These are phyloP conservation scores for Oophaga sylvatica DNA, from an alignment of 2,797 vertebrate species.

Conservation along the genomic window DNA sequence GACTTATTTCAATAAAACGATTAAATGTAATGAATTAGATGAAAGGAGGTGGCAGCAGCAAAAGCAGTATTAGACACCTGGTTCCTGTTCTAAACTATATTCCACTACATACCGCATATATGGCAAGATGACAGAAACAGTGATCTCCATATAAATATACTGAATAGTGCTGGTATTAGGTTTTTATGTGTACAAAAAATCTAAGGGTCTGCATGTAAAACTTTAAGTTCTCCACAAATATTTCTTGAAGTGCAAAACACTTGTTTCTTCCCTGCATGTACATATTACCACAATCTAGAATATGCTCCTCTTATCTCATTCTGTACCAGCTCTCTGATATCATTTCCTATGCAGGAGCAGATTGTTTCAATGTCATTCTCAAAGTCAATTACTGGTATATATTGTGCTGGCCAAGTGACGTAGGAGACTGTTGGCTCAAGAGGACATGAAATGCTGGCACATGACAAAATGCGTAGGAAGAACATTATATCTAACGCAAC, in stretches of 20 bases:
- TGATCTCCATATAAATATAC: not conserved
- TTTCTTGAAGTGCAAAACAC: not conserved
- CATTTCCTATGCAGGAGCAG: conserved; percentile 4
- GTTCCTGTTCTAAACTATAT: not conserved
- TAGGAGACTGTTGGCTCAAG: not conserved
- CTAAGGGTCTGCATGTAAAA: not conserved
- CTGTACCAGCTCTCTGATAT: conserved; percentile 8
- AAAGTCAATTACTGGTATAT: conserved; percentile 36
- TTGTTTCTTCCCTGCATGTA: not conserved
- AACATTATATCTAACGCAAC: not conserved
- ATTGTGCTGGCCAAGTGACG: conserved; percentile 1
- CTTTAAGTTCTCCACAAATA: not conserved
- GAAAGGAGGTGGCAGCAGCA: not conserved
- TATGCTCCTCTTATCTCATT: conserved; percentile 12
- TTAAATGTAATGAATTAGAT: not conserved
- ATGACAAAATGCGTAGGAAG: not conserved
- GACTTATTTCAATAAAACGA: too few relatives aligned
- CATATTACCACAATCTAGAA: not conserved
- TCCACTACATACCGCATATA: too few relatives aligned
- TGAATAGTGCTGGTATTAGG: too few relatives aligned
- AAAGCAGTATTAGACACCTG: not conserved
- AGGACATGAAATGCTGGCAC: not conserved
- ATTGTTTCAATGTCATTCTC: conserved; percentile 44
- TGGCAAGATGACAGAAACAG: not conserved
- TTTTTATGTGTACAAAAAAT: not conserved